These are phyloP conservation scores for Coelopa pilipes DNA, from an alignment of 2,888 invertebrate species.

Conservation along the genomic window DNA sequence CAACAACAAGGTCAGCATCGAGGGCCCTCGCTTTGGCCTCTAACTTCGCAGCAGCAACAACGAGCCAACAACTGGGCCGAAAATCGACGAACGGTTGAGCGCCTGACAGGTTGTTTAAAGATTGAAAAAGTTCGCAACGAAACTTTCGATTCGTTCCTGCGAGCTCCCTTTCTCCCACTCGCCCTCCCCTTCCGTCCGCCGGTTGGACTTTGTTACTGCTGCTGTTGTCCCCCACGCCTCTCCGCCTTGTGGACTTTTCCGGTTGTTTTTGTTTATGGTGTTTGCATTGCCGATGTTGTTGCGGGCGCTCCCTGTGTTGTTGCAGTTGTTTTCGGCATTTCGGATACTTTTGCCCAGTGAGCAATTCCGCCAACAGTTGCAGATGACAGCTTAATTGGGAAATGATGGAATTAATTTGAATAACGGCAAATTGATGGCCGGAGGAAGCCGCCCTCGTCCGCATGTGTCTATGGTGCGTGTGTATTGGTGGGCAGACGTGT, in stretches of 20 bases:
- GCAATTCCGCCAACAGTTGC: slow-evolving; percentile 19
- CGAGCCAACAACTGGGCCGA: neutral
- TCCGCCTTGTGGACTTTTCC: neutral
- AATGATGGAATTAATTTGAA: slow-evolving; percentile 27
- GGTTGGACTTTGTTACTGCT: neutral
- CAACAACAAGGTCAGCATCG: neutral
- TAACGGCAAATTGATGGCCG: slow-evolving; percentile 11
- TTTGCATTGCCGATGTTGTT: neutral
- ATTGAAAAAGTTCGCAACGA: slow-evolving; percentile 21
- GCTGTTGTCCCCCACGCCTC: neutral
- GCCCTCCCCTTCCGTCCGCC: neutral
- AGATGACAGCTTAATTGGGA: slow-evolving; percentile 24
- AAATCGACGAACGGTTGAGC: slow-evolving; percentile 5
- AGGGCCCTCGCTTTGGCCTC: neutral
- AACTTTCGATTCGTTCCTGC: slow-evolving; percentile 25
- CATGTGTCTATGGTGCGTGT: neutral
- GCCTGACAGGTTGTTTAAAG: slow-evolving; percentile 29
- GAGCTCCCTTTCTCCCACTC: neutral
- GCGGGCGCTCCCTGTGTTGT: too few relatives aligned
- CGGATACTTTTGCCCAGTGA: slow-evolving; percentile 9
- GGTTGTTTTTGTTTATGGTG: neutral
- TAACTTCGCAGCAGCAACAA: neutral
- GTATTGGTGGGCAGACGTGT: too few relatives aligned
- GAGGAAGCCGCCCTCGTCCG: too few relatives aligned
- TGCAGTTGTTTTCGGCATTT: neutral